phyloP scores from a whole-genome alignment of 2,113 vertebrate species.

The Sula dactylatra region DNA sequence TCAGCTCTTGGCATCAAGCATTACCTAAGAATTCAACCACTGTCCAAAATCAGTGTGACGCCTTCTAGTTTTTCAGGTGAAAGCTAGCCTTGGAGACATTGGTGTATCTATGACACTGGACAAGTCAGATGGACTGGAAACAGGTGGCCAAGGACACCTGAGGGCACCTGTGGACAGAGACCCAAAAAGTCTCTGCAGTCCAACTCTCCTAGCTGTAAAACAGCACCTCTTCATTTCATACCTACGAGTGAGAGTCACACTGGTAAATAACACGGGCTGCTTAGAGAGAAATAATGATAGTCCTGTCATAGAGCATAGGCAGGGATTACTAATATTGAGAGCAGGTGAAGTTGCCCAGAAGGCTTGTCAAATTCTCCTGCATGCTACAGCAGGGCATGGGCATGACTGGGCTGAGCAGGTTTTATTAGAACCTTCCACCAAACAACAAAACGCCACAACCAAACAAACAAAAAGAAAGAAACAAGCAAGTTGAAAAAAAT shows the following conservation, averaged over 20 bases:
- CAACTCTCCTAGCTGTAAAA: background rate
- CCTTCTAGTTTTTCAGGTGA: background rate
- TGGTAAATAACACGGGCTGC: background rate
- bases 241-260: fast-evolving
- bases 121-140: background rate
- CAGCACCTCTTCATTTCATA: background rate
- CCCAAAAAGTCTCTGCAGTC: background rate
- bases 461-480: background rate
- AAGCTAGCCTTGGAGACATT: background rate
- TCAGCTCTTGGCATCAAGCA: background rate
- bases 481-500: background rate
- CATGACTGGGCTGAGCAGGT: background rate
- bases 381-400: background rate
- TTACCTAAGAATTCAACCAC: background rate
- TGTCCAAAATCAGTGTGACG: background rate
- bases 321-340: background rate
- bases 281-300: background rate
- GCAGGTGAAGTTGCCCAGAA: background rate
- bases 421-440: background rate
- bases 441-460: background rate
- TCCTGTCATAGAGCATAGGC: background rate
- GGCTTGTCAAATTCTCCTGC: background rate
- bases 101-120: background rate
- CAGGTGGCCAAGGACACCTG: background rate
- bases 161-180: background rate